Base-by-base conservation (phyloP, 2,797 vertebrate species). In the Leptoclinus maculatus region DNA sequence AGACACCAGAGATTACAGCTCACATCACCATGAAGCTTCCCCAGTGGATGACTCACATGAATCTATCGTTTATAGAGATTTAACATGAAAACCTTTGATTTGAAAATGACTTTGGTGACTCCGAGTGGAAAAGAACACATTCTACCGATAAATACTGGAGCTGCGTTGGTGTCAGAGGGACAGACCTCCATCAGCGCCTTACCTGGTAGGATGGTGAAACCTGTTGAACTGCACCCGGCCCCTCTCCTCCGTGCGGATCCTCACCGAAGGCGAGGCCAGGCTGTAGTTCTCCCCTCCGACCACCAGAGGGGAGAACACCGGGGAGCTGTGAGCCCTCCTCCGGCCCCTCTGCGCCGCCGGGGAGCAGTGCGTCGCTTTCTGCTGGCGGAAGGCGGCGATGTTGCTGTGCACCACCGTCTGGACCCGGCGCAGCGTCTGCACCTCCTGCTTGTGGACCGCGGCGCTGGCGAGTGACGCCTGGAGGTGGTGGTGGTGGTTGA, bases 211-310 rank as follows among this genome's bases (percentile, higher is more conserved):
- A 38, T 92, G 87, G 68, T 93, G 92, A 27, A 94, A 94, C 0
- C 91, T 77, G 73, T 86, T 83, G 62, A 93, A 87, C 72, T 85
- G 89, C 62, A 80, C 70, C 16, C 92, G 74, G 36, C 88, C 79
- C 38, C 92, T 64, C 23, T 93, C 92, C 5, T 88, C 89, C 0
- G 89, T 81, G 25, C 82, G 34, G 81, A 94, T 83, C 83, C 93
- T 88, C 2, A 90, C 71, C 0, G 95, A 92, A 0, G 95, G 94
- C 0, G 94, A 94, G 23, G 91, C 89, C 82, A 93, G 86, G 80
- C 74, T 93, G 89, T 95, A 95, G 88, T 81, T 95, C 85, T 95
- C 93, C 10, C 94, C 93, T 73, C 93, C 92, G n/a, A 94, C 91
- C 87, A 95, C 81, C 66, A 94, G 60, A 7, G 94, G 90, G 66